Base-by-base conservation (phyloP, 2,797 vertebrate genomes). In the Melanotaenia pygmaea region DNA sequence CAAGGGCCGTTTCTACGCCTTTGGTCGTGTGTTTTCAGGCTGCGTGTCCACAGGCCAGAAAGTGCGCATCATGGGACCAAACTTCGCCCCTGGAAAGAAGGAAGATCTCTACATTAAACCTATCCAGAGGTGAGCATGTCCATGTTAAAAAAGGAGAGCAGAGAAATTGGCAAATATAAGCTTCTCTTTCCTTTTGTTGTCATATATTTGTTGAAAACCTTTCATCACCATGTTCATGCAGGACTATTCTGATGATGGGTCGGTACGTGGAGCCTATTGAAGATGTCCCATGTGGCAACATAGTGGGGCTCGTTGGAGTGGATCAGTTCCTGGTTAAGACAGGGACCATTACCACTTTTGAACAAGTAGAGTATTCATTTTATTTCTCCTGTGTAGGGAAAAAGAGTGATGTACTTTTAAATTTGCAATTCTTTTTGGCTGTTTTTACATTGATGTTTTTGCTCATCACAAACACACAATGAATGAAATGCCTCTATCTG, bases 171-270 rank as follows among this genome's bases (percentile, higher is more conserved):
- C 54, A 38, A 58, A 67, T 61, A 3, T 5, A 47, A 6, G 22
- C 8, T 47, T 50, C 13, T 61, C 0, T 45, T 13, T 7, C 12
- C 6, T 50, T 69, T 0, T 0, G 3, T 74, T 9, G 57, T 45
- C 10, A 35, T 2, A 22, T 14, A 57, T 61, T 64, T 63, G 12
- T 53, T 54, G 9, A 6, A 3, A 70, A 14, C 20, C n/a, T 61
- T 56, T 69, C 30, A 67, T 78, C 43, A 37, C 22, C 30, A 10
- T 40, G 5, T 61, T 13, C 32, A 14, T 79, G 0, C 73, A 99
- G 97, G 89, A 98, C 97, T 47, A 96, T 98, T 71, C 94, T 98
- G 70, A 99, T 99, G 97, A 98, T 98, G 97, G 97, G 97, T 0
- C 96, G 97, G 16, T 98, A 97, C 0, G 94, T 96, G 28, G 97